phyloP scores from a whole-genome alignment of 2,113 vertebrate species.

The Abramis brama region DNA sequence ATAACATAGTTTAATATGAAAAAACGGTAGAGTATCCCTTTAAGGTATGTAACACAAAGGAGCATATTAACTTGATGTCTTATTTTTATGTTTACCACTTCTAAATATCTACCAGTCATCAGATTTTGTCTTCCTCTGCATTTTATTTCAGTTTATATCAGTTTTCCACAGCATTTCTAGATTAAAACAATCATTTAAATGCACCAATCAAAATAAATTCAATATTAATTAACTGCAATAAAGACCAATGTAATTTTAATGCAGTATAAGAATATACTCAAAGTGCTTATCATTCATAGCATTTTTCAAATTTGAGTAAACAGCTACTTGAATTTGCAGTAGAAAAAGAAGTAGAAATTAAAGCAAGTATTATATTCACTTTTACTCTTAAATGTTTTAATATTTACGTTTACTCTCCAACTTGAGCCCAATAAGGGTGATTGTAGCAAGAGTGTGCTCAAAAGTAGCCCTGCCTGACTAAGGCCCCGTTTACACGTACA shows the following conservation, averaged over 20 bases:
- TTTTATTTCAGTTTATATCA: too few relatives aligned
- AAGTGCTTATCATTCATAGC: not conserved
- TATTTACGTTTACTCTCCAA: not conserved
- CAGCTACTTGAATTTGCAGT: not conserved
- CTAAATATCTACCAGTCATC: not conserved
- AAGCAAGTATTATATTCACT: not conserved
- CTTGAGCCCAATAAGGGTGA: too few relatives aligned
- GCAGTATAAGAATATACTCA: not conserved
- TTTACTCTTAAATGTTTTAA: too few relatives aligned
- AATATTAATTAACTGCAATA: too few relatives aligned
- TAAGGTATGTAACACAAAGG: not conserved
- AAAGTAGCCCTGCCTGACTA: not conserved
- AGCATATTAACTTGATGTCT: not conserved
- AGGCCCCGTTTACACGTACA: too few relatives aligned
- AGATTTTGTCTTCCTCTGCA: too few relatives aligned
- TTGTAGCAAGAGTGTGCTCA: too few relatives aligned
- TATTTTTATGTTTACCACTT: not conserved
- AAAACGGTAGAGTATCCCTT: too few relatives aligned
- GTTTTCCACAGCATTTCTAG: not conserved
- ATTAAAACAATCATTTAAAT: not conserved
- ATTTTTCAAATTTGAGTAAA: not conserved
- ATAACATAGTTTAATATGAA: too few relatives aligned
- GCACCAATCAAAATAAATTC: too few relatives aligned
- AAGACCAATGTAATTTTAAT: not conserved
- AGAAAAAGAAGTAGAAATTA: not conserved